phyloP scores from a whole-genome alignment of 2,113 vertebrate genomes.

The Uropsilus gracilis region DNA sequence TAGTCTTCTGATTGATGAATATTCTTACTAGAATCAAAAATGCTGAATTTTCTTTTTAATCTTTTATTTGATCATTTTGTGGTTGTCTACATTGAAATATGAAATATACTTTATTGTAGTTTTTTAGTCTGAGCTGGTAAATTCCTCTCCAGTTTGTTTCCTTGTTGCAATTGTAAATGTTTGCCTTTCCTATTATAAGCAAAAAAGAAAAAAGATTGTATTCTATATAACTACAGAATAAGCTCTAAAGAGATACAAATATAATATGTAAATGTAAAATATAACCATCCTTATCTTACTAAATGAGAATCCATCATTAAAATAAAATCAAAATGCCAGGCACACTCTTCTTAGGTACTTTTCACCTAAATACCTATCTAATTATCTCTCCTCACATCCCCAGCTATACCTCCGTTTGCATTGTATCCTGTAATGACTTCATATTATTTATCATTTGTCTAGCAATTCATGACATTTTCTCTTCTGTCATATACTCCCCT shows the following conservation, averaged over 20 bases:
- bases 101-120: not conserved
- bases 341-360: not conserved
- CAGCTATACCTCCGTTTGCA: not conserved
- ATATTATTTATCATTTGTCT: not conserved
- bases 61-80: conserved; percentile 24
- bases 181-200: conserved; percentile 26
- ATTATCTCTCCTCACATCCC: not conserved
- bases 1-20: not conserved
- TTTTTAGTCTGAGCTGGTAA: not conserved
- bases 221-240: not conserved
- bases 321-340: not conserved
- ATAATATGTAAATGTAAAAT: conserved; percentile 37
- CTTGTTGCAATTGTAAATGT: not conserved
- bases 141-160: not conserved
- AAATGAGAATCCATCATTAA: not conserved
- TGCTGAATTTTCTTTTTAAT: conserved; percentile 22
- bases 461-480: not conserved
- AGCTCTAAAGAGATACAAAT: conserved; percentile 35
- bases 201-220: conserved; percentile 7
- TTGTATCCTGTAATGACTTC: not conserved
- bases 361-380: not conserved
- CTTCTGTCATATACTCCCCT: not conserved
- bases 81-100: not conserved
- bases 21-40: not conserved
- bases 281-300: conserved; percentile 15